Percentiles rank a stretch among this genome's conserved stretches.
Conservation (phyloP, 1,140 invertebrate species). For the Rhagoletis zephyria region DNA sequence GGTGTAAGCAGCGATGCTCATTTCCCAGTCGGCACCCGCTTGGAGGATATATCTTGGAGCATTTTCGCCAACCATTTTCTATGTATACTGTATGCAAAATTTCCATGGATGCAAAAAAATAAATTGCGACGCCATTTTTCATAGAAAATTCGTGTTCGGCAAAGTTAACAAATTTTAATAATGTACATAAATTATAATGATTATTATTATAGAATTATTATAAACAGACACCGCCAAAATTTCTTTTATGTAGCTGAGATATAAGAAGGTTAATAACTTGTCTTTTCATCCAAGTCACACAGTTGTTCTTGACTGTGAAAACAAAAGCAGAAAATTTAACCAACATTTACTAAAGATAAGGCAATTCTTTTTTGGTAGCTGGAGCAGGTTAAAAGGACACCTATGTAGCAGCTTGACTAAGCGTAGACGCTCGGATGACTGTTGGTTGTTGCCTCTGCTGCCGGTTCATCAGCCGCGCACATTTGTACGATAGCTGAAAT, state of each 20-base stretch:
- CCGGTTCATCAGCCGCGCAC: conserved; percentile 1
- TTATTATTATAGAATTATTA: too few species aligned
- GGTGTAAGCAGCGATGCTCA: too few species aligned
- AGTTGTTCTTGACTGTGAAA: neutral
- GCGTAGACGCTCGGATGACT: conserved; percentile 4
- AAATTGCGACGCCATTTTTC: too few species aligned
- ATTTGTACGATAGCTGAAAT: neutral
- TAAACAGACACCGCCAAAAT: neutral
- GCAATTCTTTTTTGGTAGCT: neutral
- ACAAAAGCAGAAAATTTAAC: neutral
- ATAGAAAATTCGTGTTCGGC: too few species aligned
- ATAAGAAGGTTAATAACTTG: too few species aligned
- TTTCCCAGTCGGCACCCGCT: too few species aligned
- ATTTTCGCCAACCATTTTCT: too few species aligned
- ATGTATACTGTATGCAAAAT: too few species aligned
- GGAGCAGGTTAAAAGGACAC: conserved; percentile 12
- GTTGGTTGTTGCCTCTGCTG: neutral
- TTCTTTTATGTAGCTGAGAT: neutral
- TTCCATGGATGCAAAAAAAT: too few species aligned
- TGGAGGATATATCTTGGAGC: too few species aligned
- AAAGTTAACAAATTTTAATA: too few species aligned
- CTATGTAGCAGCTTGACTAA: neutral
- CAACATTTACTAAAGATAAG: neutral
- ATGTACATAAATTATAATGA: too few species aligned
- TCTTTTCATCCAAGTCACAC: neutral